Evolutionary conservation across 2,888 invertebrate genomes (phyloP).

Genomic region (Drosophila quinaria): DNA sequence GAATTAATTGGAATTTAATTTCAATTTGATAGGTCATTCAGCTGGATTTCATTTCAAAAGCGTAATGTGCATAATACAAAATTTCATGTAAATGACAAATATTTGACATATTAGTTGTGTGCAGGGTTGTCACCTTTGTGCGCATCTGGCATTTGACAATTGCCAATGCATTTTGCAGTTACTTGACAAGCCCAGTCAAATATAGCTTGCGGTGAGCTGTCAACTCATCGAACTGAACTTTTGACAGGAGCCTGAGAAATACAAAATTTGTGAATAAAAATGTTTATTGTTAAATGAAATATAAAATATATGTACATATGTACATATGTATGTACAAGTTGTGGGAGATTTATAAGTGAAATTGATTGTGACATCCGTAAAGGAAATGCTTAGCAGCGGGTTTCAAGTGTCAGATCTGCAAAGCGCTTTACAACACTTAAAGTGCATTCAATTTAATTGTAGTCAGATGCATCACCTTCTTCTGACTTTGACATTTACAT

Average conservation of each 20-base stretch:
- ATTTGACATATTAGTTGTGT: neutral
- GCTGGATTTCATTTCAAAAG: neutral
- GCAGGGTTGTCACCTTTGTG: constrained; percentile 2
- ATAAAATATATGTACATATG: neutral
- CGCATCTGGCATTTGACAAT: constrained; percentile 8
- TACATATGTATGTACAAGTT: no score
- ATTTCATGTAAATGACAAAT: neutral
- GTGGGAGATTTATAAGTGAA: constrained; percentile 11
- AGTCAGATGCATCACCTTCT: constrained; percentile 8
- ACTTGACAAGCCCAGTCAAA: neutral
- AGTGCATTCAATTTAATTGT: constrained; percentile 24
- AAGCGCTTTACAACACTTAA: constrained; percentile 23
- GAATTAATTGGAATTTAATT: no score
- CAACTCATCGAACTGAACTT: constrained; percentile 13
- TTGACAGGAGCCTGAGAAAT: constrained; percentile 1
- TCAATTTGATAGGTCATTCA: no score
- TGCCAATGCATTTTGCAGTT: constrained; percentile 9
- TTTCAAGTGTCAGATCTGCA: constrained; percentile 1
- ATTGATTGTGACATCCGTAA: constrained; percentile 6
- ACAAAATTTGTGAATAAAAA: constrained; percentile 1
- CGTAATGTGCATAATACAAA: neutral
- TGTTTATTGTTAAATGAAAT: constrained; percentile 7
- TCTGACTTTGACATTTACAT: constrained; percentile 30
- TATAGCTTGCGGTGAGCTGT: constrained; percentile 5
- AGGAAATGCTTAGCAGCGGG: neutral